Conservation (phyloP, 2,113 vertebrate genomes). For the Melanerpes aurifrons region DNA sequence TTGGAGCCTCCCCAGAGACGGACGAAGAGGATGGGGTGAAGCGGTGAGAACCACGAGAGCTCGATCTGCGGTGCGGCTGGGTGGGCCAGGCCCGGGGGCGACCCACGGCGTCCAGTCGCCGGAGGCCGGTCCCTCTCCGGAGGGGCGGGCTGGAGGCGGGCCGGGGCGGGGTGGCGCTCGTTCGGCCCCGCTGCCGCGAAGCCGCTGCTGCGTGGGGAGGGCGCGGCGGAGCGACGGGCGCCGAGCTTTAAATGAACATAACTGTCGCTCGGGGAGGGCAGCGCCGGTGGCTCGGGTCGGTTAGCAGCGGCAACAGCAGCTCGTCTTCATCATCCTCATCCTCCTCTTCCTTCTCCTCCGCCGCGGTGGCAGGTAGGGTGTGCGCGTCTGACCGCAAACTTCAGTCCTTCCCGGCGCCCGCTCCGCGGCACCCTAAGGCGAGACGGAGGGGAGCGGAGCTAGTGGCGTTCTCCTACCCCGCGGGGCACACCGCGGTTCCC, state of each 20-base stretch:
- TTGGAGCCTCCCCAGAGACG: rapidly evolving
- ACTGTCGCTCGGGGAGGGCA: constrained; percentile 10
- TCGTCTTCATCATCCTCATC: not conserved
- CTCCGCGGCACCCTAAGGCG: not conserved
- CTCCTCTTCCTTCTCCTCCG: not conserved
- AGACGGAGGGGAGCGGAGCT: not conserved
- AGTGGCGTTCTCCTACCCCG: not conserved
- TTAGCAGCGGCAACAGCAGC: not conserved
- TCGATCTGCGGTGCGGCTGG: no score
- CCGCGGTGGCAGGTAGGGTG: constrained; percentile 29
- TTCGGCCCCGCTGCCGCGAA: not conserved
- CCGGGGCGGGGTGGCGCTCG: not conserved
- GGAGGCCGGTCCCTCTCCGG: not conserved
- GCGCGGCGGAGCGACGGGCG: constrained; percentile 38
- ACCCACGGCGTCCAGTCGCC: not conserved
- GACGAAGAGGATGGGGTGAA: rapidly evolving
- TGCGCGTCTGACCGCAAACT: not conserved
- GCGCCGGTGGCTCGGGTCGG: constrained; percentile 26
- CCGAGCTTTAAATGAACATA: constrained; percentile 62
- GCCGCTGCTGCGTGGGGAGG: not conserved
- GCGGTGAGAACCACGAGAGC: rapidly evolving
- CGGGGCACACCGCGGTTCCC: not conserved
- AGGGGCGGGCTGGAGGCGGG: not conserved
- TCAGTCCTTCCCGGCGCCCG: not conserved
- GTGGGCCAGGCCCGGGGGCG: not conserved